These are phyloP conservation scores for Rallus crepitans DNA, from an alignment of 2,797 vertebrate species.

Conservation along the genomic window DNA sequence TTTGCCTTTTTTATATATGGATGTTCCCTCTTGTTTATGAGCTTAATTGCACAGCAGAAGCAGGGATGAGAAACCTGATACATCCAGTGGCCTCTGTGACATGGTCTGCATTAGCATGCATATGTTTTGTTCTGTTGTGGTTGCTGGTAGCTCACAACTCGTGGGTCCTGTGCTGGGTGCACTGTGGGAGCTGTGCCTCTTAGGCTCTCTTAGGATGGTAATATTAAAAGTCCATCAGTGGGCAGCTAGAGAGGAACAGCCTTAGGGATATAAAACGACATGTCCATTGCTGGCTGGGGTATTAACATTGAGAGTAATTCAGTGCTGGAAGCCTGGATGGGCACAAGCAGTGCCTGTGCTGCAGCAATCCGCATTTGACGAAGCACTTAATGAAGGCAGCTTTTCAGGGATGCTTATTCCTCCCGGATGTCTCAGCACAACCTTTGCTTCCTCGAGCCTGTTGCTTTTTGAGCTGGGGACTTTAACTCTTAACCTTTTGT, in stretches of 20 bases:
- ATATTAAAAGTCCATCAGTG: background rate
- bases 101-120: background rate
- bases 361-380: background rate
- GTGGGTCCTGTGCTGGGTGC: background rate
- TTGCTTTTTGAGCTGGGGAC: background rate
- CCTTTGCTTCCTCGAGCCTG: background rate
- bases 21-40: background rate
- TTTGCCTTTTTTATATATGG: background rate
- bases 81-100: background rate
- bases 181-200: background rate
- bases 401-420: conserved; percentile 1
- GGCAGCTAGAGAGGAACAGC: background rate
- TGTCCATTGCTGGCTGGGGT: background rate
- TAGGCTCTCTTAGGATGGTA: background rate
- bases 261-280: background rate
- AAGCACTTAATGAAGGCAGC: background rate
- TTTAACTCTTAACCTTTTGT: background rate
- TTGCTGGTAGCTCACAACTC: background rate
- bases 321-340: background rate
- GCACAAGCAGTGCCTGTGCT: background rate
- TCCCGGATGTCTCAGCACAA: background rate
- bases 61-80: background rate
- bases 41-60: background rate
- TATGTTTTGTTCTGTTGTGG: background rate
- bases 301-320: background rate